Percentiles rank a stretch among this genome's conserved stretches.
These are phyloP conservation scores for Sula dactylatra DNA, from an alignment of 2,113 vertebrate species.

Conservation along the genomic window DNA sequence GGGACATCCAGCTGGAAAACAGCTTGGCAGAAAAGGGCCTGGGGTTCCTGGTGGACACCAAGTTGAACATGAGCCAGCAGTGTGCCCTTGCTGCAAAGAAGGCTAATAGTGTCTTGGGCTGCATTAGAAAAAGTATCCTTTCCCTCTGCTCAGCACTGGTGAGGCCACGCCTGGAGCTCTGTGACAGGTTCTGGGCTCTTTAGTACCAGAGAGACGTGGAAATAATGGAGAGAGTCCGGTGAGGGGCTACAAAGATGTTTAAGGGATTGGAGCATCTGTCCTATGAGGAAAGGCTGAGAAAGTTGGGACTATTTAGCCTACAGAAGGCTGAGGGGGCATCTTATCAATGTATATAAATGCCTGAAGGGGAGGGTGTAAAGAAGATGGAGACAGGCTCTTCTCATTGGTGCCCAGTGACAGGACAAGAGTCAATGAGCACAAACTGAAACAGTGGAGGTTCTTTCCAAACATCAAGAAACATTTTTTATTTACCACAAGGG, in stretches of 20 bases:
- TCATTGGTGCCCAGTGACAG: background rate
- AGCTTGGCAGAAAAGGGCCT: background rate
- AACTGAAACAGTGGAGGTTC: background rate
- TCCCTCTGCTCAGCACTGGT: background rate
- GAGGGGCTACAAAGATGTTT: background rate
- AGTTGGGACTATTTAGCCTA: background rate
- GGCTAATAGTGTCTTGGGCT: background rate
- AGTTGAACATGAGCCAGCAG: background rate
- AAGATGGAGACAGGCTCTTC: background rate
- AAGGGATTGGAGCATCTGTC: background rate
- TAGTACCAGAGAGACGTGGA: background rate
- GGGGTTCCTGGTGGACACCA: background rate
- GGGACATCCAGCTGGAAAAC: background rate
- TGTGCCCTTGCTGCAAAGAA: background rate
- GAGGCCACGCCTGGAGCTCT: background rate
- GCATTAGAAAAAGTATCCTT: background rate
- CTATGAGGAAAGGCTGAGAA: background rate
- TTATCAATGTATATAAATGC: background rate
- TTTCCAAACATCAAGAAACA: background rate
- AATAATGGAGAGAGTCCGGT: background rate
- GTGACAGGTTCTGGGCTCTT: background rate
- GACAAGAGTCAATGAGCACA: background rate
- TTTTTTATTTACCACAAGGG: background rate
- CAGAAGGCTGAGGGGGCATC: background rate
- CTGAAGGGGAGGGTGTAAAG: background rate